Evolutionary conservation across 2,797 vertebrate species (phyloP), one percentile per base, ranked within the genome.

Genomic region (Sebastes iracundus): DNA sequence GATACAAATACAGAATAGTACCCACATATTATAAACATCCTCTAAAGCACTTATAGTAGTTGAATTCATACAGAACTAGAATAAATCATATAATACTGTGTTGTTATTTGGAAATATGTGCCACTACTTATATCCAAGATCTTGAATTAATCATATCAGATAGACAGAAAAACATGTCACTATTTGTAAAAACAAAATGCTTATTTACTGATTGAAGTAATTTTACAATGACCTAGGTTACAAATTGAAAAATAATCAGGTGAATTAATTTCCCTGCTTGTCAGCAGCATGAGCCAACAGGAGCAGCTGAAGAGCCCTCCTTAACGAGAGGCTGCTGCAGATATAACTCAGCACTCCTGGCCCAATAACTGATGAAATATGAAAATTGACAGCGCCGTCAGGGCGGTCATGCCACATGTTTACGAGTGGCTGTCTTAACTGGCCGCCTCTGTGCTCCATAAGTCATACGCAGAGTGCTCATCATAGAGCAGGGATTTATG

Each of bases 321-420:
- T 91, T 94, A 91, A 93, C 71, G 25, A 89, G 91, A 90, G 70
- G 56, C 83, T 71, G 78, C 77, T 35, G 74, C 53, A 78, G 83
- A 80, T 72, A 91, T 91, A 94, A 93, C 75, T 92, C 87, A 92
- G 82, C 90, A 77, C 90, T 91, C 74, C 76, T 62, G 38, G 80
- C 80, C 88, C 91, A 89, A 90, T 94, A 93, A 94, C 89, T 33
- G 76, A 90, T 94, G 91, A 94, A 95, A 95, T 94, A 95, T 96
- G 92, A 95, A 95, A 95, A 94, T 91, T 93, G 95, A 95, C 94
- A 94, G 91, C 25, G 68, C 73, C 63, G 64, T 90, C 92, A 87
- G 87, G 77, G 73, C 80, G 33, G 78, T 87, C 66, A 52, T 84
- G 89, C 88, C 90, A 82, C 88, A 87, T 91, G 91, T 95, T 95